Percentiles rank a stretch among this genome's conserved stretches.
phyloP scores from a whole-genome alignment of 2,888 invertebrate species.

The Ormyrus pomaceus region DNA sequence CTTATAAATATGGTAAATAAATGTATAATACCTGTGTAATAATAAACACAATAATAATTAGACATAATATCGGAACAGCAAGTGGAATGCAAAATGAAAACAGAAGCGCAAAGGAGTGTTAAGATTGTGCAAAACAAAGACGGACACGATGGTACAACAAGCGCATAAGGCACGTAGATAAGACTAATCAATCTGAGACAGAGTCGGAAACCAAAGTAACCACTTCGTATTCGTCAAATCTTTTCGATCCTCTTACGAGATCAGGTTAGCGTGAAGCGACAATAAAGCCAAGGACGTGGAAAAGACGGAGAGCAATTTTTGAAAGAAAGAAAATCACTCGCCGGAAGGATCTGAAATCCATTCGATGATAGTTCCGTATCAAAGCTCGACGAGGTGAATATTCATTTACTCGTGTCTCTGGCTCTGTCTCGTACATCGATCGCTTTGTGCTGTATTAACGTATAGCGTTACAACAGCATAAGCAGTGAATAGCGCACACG shows the following conservation, averaged over 20 bases:
- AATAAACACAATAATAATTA: neutral
- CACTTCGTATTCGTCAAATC: conserved; percentile 12
- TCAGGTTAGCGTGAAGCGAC: conserved; percentile 1
- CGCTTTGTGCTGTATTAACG: no score
- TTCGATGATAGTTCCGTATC: neutral
- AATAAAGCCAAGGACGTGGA: no score
- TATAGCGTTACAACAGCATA: no score
- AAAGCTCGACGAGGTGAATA: neutral
- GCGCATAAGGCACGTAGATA: neutral
- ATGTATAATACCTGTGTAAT: no score
- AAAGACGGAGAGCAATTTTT: no score
- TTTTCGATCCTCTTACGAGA: conserved; percentile 14
- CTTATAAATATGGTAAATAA: neutral
- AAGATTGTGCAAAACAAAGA: neutral
- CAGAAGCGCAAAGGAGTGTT: neutral
- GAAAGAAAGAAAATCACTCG: no score
- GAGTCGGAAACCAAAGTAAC: conserved; percentile 8
- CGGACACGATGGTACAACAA: neutral
- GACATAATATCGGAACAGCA: conserved; percentile 1
- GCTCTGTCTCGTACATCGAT: neutral
- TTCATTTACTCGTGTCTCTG: conserved; percentile 14
- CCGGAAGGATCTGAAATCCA: no score
- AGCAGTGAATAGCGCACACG: no score
- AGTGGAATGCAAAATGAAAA: neutral
- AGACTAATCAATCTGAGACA: neutral